These are phyloP conservation scores for Ypsolopha scabrella DNA, from an alignment of 2,888 invertebrate genomes.

Conservation along the genomic window DNA sequence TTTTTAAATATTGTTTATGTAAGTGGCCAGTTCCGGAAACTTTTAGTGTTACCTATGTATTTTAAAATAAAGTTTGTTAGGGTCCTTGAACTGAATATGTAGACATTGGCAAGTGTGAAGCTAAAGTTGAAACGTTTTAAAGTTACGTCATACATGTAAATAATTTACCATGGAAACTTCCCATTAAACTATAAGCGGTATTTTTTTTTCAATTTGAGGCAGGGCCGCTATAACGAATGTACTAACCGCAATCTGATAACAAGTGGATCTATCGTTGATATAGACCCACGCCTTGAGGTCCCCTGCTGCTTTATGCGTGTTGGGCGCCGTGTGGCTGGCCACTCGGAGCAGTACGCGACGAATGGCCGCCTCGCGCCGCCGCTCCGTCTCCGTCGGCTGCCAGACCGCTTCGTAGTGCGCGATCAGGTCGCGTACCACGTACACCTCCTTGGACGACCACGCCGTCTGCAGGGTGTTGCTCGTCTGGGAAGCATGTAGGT, in stretches of 20 bases:
- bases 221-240: no score
- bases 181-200: no score
- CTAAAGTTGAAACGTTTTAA: no score
- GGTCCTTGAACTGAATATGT: no score
- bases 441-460: constrained; percentile 77
- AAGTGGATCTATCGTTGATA: constrained; percentile 70
- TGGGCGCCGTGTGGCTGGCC: constrained; percentile 70
- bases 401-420: constrained; percentile 82
- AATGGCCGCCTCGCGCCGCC: constrained; percentile 81
- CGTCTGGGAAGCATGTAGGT: constrained; percentile 36
- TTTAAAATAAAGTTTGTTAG: no score
- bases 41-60: no score
- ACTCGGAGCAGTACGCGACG: constrained; percentile 79
- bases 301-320: constrained; percentile 72
- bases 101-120: no score
- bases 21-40: no score
- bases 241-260: constrained; percentile 73
- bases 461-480: constrained; percentile 59
- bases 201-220: no score
- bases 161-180: no score
- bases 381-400: constrained; percentile 80
- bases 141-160: no score
- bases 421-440: constrained; percentile 84
- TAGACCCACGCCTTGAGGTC: constrained; percentile 86
- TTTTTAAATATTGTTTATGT: no score